Percentiles rank a stretch among this genome's conserved stretches.
These are phyloP conservation scores for Enteromius argenteus DNA, from an alignment of 2,797 vertebrate species.

Conservation along the genomic window DNA sequence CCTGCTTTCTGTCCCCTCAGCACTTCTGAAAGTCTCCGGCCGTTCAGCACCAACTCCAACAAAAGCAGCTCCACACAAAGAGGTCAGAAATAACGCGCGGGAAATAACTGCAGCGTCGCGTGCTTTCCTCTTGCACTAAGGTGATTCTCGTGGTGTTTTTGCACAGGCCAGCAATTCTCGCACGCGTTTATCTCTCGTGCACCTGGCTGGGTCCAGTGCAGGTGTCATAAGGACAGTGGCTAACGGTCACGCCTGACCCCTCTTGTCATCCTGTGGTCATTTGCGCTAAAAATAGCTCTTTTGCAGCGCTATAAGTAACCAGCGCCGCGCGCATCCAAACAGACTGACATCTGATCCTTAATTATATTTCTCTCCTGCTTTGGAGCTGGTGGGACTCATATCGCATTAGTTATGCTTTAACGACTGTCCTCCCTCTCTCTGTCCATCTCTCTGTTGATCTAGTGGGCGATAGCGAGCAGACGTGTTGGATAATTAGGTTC, in stretches of 20 bases:
- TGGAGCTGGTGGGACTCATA: conserved; percentile 22
- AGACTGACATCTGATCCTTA: conserved; percentile 46
- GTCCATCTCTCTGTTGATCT: conserved; percentile 62
- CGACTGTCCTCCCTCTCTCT: conserved; percentile 30
- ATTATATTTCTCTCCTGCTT: conserved; percentile 42
- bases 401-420: conserved; percentile 23
- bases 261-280: conserved; percentile 37
- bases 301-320: background rate
- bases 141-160: conserved; percentile 48
- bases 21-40: conserved; percentile 51
- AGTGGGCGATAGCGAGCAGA: conserved; percentile 63
- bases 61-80: conserved; percentile 53
- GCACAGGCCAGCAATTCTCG: conserved; percentile 55
- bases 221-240: conserved; percentile 37
- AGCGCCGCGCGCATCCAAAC: background rate
- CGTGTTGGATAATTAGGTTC: conserved; percentile 79
- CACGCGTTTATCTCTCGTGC: conserved; percentile 55
- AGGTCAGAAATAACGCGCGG: conserved; percentile 46
- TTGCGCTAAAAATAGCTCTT: conserved; percentile 22
- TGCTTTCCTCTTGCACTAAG: conserved; percentile 44
- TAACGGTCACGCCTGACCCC: conserved; percentile 34
- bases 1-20: conserved; percentile 52
- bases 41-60: conserved; percentile 34
- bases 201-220: conserved; percentile 48
- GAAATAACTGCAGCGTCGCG: background rate